Percentiles rank a stretch among this genome's conserved stretches.
phyloP scores from a whole-genome alignment of 2,888 invertebrate genomes.

The Caenorhabditis drosophilae region DNA sequence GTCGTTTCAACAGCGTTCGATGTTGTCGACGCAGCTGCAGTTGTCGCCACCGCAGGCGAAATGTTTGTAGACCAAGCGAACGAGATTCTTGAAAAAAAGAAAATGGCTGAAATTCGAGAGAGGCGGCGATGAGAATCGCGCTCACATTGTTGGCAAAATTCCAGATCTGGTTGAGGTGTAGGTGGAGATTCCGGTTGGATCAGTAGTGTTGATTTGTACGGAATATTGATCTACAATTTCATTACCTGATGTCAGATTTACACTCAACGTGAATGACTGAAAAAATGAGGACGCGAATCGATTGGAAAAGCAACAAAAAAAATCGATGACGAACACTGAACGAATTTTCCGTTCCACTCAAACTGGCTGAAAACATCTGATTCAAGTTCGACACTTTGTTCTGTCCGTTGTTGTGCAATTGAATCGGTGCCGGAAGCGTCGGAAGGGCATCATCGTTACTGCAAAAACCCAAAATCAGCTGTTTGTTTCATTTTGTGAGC shows the following conservation, averaged over 20 bases:
- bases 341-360: too few relatives aligned
- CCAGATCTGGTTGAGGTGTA: slow-evolving; percentile 12
- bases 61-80: slow-evolving; percentile 33
- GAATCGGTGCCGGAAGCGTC: too few relatives aligned
- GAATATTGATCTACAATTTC: slow-evolving; percentile 16
- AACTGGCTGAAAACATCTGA: too few relatives aligned
- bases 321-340: too few relatives aligned
- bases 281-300: too few relatives aligned
- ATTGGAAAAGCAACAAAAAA: too few relatives aligned
- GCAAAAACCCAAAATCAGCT: too few relatives aligned
- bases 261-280: slow-evolving; percentile 18
- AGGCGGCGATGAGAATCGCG: not conserved
- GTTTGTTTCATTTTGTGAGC: too few relatives aligned
- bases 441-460: too few relatives aligned
- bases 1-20: not conserved
- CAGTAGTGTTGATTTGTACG: slow-evolving; percentile 9
- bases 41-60: slow-evolving; percentile 11
- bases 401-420: too few relatives aligned
- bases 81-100: slow-evolving; percentile 15
- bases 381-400: too few relatives aligned
- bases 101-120: not conserved
- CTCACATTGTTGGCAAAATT: slow-evolving; percentile 13
- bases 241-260: not conserved
- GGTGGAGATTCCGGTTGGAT: slow-evolving; percentile 8
- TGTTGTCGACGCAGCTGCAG: slow-evolving; percentile 3